Evolutionary conservation across 2,797 vertebrate species (phyloP).

Genomic region (Babyrousa celebensis): DNA sequence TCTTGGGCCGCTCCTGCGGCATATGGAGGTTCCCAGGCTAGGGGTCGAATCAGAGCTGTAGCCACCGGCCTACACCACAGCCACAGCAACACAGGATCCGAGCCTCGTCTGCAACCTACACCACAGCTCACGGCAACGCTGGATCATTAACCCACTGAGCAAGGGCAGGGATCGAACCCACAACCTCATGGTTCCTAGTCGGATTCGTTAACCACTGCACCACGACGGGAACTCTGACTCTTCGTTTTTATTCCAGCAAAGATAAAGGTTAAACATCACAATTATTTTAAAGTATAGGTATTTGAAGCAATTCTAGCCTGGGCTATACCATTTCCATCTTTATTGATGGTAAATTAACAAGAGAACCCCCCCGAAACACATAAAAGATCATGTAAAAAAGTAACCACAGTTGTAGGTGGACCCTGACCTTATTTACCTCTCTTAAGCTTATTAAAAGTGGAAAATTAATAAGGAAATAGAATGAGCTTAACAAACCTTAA

Average conservation of each 20-base stretch:
- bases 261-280: constrained; percentile 9
- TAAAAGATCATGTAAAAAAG: neutral
- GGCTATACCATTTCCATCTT: neutral
- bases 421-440: neutral
- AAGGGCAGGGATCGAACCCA: too few relatives aligned
- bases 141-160: too few relatives aligned
- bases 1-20: too few relatives aligned
- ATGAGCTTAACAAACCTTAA: neutral
- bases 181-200: too few relatives aligned
- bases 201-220: too few relatives aligned
- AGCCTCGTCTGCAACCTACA: too few relatives aligned
- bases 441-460: neutral
- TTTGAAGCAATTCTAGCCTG: neutral
- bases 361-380: neutral
- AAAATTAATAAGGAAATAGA: neutral
- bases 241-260: neutral
- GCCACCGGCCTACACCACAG: too few relatives aligned
- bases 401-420: neutral
- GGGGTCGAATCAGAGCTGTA: too few relatives aligned
- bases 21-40: too few relatives aligned
- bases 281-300: neutral
- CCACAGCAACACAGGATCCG: too few relatives aligned
- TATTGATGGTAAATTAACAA: neutral
- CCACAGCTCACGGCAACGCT: too few relatives aligned
- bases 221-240: too few relatives aligned